Conservation (phyloP, 1,140 invertebrate genomes). For the Chlorops oryzae region DNA sequence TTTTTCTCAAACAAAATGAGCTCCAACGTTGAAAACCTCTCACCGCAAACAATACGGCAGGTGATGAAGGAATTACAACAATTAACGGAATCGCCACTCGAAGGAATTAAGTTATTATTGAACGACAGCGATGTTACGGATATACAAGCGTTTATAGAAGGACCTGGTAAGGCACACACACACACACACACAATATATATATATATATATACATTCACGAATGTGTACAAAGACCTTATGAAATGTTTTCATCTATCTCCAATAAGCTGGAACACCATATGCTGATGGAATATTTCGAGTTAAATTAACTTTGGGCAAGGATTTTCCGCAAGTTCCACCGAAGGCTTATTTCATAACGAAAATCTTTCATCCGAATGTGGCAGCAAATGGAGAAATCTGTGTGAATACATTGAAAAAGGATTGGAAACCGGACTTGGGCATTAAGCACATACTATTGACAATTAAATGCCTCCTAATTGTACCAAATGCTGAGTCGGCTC, state of each 20-base stretch:
- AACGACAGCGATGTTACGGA: conserved; percentile 90
- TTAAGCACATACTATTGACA: conserved; percentile 91
- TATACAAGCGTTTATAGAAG: conserved; percentile 85
- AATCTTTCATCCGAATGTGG: conserved; percentile 97
- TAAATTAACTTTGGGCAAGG: conserved; percentile 84
- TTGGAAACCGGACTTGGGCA: conserved; percentile 93
- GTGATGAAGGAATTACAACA: conserved; percentile 79
- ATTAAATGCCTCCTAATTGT: conserved; percentile 90
- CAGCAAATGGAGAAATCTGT: conserved; percentile 91
- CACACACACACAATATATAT: neutral
- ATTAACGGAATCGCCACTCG: conserved; percentile 68
- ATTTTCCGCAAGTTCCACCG: conserved; percentile 87
- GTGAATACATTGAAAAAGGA: conserved; percentile 96
- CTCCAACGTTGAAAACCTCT: conserved; percentile 88
- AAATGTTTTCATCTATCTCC: conserved; percentile 23
- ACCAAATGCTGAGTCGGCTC: conserved; percentile 88
- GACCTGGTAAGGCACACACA: conserved; percentile 60
- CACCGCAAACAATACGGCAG: conserved; percentile 83
- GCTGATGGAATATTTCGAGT: conserved; percentile 78
- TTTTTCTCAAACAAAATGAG: no score
- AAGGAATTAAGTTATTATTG: conserved; percentile 80
- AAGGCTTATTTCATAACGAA: conserved; percentile 94
- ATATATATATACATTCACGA: neutral
- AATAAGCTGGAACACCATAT: conserved; percentile 78
- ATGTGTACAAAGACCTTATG: no score